phyloP scores from a whole-genome alignment of 1,140 invertebrate genomes.

The Camponotus floridanus region DNA sequence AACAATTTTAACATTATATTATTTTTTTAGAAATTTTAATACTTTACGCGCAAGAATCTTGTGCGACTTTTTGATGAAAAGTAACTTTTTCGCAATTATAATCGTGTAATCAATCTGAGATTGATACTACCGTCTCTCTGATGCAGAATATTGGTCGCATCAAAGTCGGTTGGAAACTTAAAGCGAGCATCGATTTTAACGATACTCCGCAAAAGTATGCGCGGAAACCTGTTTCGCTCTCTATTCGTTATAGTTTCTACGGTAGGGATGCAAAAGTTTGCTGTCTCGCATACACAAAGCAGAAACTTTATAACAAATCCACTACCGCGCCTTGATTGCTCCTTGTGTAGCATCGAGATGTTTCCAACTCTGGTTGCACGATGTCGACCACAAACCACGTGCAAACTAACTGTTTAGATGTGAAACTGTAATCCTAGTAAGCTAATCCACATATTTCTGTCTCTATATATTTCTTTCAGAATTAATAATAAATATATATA shows the following conservation, averaged over 20 bases:
- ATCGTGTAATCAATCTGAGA: not conserved
- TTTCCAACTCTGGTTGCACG: constrained; percentile 27
- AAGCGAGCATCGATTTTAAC: constrained; percentile 30
- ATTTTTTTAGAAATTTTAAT: not conserved
- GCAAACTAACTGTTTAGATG: constrained; percentile 39
- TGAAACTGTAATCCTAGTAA: constrained; percentile 35
- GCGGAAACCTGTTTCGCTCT: not conserved
- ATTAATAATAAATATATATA: not conserved
- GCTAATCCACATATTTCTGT: not conserved
- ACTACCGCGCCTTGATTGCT: constrained; percentile 39
- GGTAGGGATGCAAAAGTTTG: constrained; percentile 30
- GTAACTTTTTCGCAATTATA: not conserved
- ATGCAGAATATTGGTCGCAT: constrained; percentile 4
- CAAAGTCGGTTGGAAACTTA: constrained; percentile 8
- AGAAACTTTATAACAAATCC: constrained; percentile 50
- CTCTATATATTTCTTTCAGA: not conserved
- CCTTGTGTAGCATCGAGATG: constrained; percentile 2
- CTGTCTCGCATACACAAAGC: constrained; percentile 45
- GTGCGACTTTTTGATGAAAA: not conserved
- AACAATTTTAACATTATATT: not conserved
- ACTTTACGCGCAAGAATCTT: no score
- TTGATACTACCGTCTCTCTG: not conserved
- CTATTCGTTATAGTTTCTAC: not conserved
- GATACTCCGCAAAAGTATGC: constrained; percentile 14
- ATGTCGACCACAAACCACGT: constrained; percentile 41